Percentiles rank a stretch among this genome's conserved stretches.
These are phyloP conservation scores for Pangasianodon gigas DNA, from an alignment of 2,113 vertebrate genomes.

Conservation along the genomic window DNA sequence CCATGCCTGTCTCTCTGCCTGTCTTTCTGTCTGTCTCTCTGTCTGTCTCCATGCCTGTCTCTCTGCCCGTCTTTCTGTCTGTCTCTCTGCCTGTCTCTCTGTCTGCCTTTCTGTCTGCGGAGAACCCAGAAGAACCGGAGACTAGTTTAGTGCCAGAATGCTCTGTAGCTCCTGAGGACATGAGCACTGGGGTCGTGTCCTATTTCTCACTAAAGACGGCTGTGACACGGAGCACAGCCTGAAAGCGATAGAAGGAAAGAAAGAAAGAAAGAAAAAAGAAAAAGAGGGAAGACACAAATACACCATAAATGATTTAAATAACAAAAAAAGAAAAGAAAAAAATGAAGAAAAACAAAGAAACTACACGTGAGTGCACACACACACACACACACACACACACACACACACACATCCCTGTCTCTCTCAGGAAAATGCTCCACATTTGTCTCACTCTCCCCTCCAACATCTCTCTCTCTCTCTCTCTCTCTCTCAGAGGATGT, in stretches of 20 bases:
- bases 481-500: too few species aligned
- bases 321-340: background rate
- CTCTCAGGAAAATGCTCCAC: too few species aligned
- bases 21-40: background rate
- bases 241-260: background rate
- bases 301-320: background rate
- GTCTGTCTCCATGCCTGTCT: background rate
- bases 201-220: background rate
- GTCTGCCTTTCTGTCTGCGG: conserved; percentile 48
- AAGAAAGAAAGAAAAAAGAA: background rate
- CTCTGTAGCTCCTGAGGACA: conserved; percentile 48
- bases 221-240: background rate
- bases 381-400: too few species aligned
- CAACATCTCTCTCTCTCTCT: too few species aligned
- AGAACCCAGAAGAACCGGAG: background rate
- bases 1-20: background rate
- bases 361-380: too few species aligned
- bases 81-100: background rate
- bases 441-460: too few species aligned
- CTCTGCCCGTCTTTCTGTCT: background rate
- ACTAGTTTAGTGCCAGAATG: background rate
- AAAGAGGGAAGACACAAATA: too few species aligned
- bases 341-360: too few species aligned
- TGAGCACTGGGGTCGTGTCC: conserved; percentile 45
- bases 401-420: too few species aligned